A percentile compares a stretch with the other conserved stretches of the same genome.
Evolutionary conservation across 2,113 vertebrate species (phyloP).

Genomic region (Centrocercus urophasianus): DNA sequence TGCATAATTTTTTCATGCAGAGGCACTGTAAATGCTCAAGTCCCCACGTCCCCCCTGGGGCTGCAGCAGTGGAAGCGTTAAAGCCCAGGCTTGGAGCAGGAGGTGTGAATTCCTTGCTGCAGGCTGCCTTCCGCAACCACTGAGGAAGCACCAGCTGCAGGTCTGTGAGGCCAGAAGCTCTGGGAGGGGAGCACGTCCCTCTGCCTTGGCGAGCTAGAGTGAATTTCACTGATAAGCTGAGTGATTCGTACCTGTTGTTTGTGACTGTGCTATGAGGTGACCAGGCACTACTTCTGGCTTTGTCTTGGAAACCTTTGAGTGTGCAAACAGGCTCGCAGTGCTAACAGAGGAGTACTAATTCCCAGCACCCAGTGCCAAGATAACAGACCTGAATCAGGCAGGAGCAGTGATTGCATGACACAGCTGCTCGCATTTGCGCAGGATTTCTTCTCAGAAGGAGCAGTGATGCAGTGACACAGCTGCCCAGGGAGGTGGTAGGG

Average conservation of each 20-base stretch:
- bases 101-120: conserved; percentile 53
- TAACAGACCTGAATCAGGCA: neutral
- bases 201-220: neutral
- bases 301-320: neutral
- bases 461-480: no score
- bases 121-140: neutral
- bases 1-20: neutral
- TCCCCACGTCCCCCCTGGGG: neutral
- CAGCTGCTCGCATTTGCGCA: neutral
- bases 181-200: neutral
- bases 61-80: conserved; percentile 32
- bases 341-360: neutral
- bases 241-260: neutral
- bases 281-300: conserved; percentile 24
- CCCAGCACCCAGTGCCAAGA: neutral
- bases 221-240: neutral
- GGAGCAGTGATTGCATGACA: neutral
- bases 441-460: no score
- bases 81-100: neutral
- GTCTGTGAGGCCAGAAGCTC: neutral
- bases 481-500: no score
- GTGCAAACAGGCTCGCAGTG: neutral
- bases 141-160: neutral
- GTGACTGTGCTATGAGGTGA: neutral
- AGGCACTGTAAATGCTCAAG: neutral